These are phyloP conservation scores for Cynocephalus volans DNA, from an alignment of 2,113 vertebrate genomes.

Conservation along the genomic window DNA sequence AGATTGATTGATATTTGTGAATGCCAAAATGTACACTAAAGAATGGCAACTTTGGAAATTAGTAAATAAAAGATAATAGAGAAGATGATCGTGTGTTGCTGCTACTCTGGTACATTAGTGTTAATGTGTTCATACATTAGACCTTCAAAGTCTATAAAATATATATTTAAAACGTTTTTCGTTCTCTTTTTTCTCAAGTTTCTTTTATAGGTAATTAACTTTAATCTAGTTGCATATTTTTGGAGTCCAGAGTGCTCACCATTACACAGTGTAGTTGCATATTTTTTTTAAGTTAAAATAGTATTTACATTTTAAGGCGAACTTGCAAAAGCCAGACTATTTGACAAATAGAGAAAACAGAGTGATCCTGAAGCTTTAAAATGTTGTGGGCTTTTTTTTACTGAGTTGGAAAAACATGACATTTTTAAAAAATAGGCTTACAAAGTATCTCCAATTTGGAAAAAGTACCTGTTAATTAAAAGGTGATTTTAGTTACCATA, in stretches of 20 bases:
- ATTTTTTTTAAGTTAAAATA: constrained; percentile 51
- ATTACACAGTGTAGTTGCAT: not conserved
- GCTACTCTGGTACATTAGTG: not conserved
- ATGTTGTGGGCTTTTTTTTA: not conserved
- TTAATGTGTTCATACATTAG: constrained; percentile 20
- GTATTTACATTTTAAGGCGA: constrained; percentile 15
- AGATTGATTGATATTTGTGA: constrained; percentile 19
- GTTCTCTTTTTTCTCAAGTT: not conserved
- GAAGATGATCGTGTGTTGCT: not conserved
- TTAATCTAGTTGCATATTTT: constrained; percentile 15
- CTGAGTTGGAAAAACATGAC: not conserved
- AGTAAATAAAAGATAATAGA: not conserved
- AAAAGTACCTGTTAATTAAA: constrained; percentile 30
- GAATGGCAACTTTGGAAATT: not conserved
- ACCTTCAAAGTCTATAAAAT: not conserved
- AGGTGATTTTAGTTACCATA: not conserved
- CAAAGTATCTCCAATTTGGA: constrained; percentile 1
- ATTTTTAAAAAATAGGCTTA: not conserved
- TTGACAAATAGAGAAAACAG: constrained; percentile 47
- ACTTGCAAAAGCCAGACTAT: not conserved
- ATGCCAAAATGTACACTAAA: not conserved
- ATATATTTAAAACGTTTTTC: constrained; percentile 45
- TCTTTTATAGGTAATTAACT: constrained; percentile 15
- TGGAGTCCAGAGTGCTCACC: not conserved
- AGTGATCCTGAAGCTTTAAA: constrained; percentile 10